Percentiles rank a stretch among this genome's conserved stretches.
Conservation (phyloP, 2,888 invertebrate species). For the Rugalucina vietnamica region DNA sequence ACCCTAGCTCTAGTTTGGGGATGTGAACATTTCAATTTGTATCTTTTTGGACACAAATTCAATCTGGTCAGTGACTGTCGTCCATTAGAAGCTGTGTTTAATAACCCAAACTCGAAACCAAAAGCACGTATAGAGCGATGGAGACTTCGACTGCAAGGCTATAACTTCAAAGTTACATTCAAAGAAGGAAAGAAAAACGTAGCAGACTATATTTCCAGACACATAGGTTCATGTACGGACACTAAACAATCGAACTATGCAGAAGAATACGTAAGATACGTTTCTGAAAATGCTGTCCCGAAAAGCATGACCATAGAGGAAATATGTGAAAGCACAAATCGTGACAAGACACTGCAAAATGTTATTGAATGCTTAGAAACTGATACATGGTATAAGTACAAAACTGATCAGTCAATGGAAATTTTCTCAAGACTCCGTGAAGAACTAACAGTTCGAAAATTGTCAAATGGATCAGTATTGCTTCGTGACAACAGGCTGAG, state of each 20-base stretch:
- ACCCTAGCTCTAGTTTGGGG: slow-evolving; percentile 70
- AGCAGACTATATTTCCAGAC: slow-evolving; percentile 66
- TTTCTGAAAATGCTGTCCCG: slow-evolving; percentile 46
- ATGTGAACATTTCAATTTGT: slow-evolving; percentile 36
- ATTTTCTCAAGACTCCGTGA: background rate
- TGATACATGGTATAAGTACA: slow-evolving; percentile 48
- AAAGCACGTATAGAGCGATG: slow-evolving; percentile 65
- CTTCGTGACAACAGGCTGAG: background rate
- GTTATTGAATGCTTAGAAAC: slow-evolving; percentile 44
- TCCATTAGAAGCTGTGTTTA: slow-evolving; percentile 56
- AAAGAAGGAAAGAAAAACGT: slow-evolving; percentile 65
- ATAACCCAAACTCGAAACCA: slow-evolving; percentile 46
- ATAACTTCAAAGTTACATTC: slow-evolving; percentile 59
- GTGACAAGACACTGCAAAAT: slow-evolving; percentile 55
- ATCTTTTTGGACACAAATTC: slow-evolving; percentile 63
- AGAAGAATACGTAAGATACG: slow-evolving; percentile 66
- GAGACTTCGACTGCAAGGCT: slow-evolving; percentile 59
- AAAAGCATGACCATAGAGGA: slow-evolving; percentile 68
- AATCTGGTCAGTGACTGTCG: slow-evolving; percentile 67
- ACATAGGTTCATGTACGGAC: slow-evolving; percentile 38
- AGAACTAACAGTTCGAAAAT: background rate
- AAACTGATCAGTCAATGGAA: too few species aligned
- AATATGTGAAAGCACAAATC: slow-evolving; percentile 47
- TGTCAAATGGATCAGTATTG: background rate
- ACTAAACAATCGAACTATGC: slow-evolving; percentile 45